These are phyloP conservation scores for Sebastiscus albofasciatus DNA, from an alignment of 2,797 vertebrate genomes.

Conservation along the genomic window DNA sequence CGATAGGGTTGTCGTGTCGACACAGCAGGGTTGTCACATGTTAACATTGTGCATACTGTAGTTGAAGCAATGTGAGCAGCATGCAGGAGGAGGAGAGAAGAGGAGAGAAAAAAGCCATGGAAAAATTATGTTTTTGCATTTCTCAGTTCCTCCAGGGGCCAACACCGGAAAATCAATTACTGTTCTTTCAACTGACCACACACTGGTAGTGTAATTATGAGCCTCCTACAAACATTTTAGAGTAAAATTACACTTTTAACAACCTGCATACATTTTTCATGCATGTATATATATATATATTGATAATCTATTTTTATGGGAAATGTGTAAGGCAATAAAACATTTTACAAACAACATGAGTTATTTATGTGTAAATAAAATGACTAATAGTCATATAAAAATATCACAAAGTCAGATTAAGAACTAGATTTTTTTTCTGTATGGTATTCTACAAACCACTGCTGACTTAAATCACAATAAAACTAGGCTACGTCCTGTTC, in stretches of 20 bases:
- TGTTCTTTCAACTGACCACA: neutral
- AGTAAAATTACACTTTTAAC: neutral
- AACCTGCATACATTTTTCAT: neutral
- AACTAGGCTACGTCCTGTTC: neutral
- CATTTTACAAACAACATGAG: neutral
- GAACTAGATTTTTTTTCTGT: neutral
- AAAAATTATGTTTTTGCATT: neutral
- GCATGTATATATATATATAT: neutral
- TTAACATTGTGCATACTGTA: slow-evolving; percentile 4
- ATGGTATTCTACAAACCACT: neutral
- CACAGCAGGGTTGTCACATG: slow-evolving; percentile 7
- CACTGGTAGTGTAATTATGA: neutral
- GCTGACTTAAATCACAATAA: neutral
- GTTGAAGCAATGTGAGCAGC: neutral
- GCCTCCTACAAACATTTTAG: neutral
- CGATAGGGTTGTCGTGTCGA: slow-evolving; percentile 24
- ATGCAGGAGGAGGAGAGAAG: neutral
- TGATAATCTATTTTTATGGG: neutral
- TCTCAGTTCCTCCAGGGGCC: neutral
- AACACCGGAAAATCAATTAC: neutral
- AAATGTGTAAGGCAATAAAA: neutral
- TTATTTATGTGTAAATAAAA: neutral
- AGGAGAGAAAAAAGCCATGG: neutral
- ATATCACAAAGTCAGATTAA: no score
- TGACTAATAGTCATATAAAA: neutral